These are phyloP conservation scores for Glyphotaelius pellucidus DNA, from an alignment of 2,888 invertebrate species.

Conservation along the genomic window DNA sequence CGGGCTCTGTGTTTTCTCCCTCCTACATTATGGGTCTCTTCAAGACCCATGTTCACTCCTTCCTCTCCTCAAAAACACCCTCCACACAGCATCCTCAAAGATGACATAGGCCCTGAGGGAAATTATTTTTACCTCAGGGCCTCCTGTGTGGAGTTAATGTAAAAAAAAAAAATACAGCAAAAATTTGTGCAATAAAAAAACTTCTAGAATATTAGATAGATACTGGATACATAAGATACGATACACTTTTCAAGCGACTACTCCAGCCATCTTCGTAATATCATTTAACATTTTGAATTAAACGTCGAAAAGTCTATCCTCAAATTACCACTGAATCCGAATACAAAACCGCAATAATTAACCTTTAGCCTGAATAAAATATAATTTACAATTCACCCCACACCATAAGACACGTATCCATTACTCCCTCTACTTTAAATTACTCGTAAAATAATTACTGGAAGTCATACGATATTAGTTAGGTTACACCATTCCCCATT, in stretches of 20 bases:
- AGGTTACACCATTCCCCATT: neutral
- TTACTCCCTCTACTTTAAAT: neutral
- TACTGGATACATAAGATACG: neutral
- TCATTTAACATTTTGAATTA: neutral
- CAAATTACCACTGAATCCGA: neutral
- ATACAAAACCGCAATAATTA: neutral
- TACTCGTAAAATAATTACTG: neutral
- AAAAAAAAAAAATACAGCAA: too few relatives aligned
- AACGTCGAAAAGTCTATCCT: neutral
- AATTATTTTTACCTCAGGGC: too few relatives aligned
- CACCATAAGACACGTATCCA: neutral
- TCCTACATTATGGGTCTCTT: too few relatives aligned
- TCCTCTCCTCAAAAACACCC: too few relatives aligned
- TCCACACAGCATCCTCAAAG: too few relatives aligned
- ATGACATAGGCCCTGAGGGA: too few relatives aligned
- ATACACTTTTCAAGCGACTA: neutral
- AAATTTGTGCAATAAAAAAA: too few relatives aligned
- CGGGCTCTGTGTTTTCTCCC: too few relatives aligned
- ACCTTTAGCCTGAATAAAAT: neutral
- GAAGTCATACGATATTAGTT: neutral
- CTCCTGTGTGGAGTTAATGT: too few relatives aligned
- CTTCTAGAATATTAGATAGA: too few relatives aligned
- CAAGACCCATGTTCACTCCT: too few relatives aligned
- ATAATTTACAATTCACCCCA: neutral
- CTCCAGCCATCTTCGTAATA: too few relatives aligned